Evolutionary conservation across 2,888 invertebrate genomes (phyloP).

Genomic region (Eristalinus aeneus): DNA sequence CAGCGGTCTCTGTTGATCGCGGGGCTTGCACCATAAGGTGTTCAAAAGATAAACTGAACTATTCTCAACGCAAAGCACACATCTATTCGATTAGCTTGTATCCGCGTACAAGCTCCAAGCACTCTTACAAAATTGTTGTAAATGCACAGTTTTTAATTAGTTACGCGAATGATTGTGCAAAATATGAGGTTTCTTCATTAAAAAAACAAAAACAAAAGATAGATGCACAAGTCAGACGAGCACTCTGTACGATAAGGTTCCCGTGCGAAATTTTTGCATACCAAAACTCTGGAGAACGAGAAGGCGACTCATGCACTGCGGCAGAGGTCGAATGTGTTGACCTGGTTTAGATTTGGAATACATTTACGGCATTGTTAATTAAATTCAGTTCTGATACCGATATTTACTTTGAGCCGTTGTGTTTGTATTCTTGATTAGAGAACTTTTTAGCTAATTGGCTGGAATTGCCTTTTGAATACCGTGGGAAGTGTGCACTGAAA

Average conservation of each 20-base stretch:
- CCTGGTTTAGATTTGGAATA: constrained; percentile 55
- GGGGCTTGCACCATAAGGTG: constrained; percentile 23
- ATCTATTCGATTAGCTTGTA: neutral
- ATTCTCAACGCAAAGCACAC: constrained; percentile 4
- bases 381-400: constrained; percentile 33
- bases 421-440: constrained; percentile 12
- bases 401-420: neutral
- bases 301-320: constrained; percentile 31
- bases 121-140: constrained; percentile 3
- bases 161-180: constrained; percentile 48
- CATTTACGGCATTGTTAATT: constrained; percentile 21
- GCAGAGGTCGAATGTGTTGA: constrained; percentile 60
- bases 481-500: neutral
- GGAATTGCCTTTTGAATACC: neutral
- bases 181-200: constrained; percentile 6
- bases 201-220: neutral
- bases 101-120: neutral
- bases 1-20: neutral
- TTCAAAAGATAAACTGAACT: constrained; percentile 36
- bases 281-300: constrained; percentile 8
- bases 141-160: constrained; percentile 44
- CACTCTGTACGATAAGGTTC: neutral
- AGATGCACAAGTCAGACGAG: neutral
- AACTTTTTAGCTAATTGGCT: constrained; percentile 12
- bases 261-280: constrained; percentile 5